Evolutionary conservation across 2,888 invertebrate species (phyloP).

Genomic region (Gymnoscelis rufifasciata): DNA sequence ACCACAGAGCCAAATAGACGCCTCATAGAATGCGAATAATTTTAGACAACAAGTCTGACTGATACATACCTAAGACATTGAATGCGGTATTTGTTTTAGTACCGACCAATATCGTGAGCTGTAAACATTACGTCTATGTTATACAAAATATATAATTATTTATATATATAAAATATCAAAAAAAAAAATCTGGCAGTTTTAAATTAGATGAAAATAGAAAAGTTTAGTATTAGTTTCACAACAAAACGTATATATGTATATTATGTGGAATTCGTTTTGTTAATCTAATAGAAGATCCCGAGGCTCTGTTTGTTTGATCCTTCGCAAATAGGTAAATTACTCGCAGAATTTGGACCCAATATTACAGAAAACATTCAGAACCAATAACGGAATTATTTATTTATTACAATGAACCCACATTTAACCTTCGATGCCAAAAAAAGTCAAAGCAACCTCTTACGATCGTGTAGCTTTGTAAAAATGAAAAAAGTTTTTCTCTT

Average conservation of each 20-base stretch:
- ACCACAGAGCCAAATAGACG: too few species aligned
- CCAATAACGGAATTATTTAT: neutral
- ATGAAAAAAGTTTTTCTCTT: neutral
- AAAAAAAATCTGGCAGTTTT: too few species aligned
- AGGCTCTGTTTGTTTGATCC: too few species aligned
- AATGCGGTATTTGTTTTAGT: too few species aligned
- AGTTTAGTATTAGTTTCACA: neutral
- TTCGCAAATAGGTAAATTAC: neutral
- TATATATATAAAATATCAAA: too few species aligned
- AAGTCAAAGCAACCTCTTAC: neutral
- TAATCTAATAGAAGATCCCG: neutral
- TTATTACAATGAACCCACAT: neutral
- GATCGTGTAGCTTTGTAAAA: slow-evolving; percentile 2
- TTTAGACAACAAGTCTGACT: too few species aligned
- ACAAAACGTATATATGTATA: neutral
- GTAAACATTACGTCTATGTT: too few species aligned
- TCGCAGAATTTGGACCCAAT: neutral
- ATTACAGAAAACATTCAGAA: too few species aligned
- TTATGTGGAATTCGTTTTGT: neutral
- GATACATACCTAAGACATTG: too few species aligned
- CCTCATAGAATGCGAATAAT: too few species aligned
- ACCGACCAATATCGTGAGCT: too few species aligned
- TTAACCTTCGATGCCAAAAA: slow-evolving; percentile 1
- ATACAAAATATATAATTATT: too few species aligned
- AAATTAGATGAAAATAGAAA: neutral